phyloP scores from a whole-genome alignment of 1,140 invertebrate genomes.

The Tetramorium simillimum region DNA sequence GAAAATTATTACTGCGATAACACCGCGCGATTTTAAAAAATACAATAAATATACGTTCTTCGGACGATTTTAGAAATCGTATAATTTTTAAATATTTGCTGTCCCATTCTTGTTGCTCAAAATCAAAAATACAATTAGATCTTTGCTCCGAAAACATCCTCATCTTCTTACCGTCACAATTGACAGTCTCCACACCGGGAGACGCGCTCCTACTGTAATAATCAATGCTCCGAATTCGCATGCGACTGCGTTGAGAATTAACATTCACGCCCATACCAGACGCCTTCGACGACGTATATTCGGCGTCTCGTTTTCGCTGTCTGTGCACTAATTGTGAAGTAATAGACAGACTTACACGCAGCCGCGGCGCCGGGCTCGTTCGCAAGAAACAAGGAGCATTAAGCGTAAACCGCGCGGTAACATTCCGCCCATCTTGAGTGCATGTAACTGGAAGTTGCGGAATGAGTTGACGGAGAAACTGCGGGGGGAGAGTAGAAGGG shows the following conservation, averaged over 20 bases:
- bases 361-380: background rate
- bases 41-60: background rate
- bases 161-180: background rate
- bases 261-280: conserved; percentile 38
- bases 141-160: background rate
- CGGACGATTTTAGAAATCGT: background rate
- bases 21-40: background rate
- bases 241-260: conserved; percentile 30
- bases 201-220: conserved; percentile 2
- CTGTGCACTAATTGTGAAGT: conserved; percentile 57
- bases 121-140: background rate
- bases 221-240: conserved; percentile 32
- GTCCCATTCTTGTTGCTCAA: background rate
- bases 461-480: conserved; percentile 35
- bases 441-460: conserved; percentile 54
- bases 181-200: background rate
- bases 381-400: conserved; percentile 49
- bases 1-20: background rate
- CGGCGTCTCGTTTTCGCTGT: conserved; percentile 51
- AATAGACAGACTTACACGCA: conserved; percentile 56
- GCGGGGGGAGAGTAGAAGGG: background rate
- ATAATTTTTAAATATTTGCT: background rate
- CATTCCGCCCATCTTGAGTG: conserved; percentile 45
- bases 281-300: conserved; percentile 34
- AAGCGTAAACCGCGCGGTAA: conserved; percentile 42